Evolutionary conservation across 2,797 vertebrate species (phyloP).

Genomic region (Syngnathus acus): DNA sequence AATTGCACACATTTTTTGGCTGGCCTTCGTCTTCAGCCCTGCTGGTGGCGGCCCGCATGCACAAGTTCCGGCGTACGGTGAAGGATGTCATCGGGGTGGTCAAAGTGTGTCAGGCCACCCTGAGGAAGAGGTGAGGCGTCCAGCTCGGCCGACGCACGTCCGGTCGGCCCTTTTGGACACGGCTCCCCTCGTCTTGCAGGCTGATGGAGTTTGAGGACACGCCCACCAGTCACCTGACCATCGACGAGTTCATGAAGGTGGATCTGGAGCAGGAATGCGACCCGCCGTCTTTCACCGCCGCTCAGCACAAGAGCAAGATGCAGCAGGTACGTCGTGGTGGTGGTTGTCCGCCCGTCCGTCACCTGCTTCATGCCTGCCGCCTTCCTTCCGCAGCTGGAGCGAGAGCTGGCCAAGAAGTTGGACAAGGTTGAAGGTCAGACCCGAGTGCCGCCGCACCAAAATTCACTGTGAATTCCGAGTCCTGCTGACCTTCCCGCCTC

Average conservation of each 20-base stretch:
- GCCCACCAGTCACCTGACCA: conserved; percentile 92
- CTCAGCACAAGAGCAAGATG: conserved; percentile 81
- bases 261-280: conserved; percentile 93
- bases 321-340: conserved; percentile 73
- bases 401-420: conserved; percentile 83
- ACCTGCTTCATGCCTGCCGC: background rate
- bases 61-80: conserved; percentile 91
- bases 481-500: background rate
- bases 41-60: conserved; percentile 93
- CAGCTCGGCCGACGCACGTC: background rate
- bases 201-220: conserved; percentile 95
- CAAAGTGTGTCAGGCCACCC: conserved; percentile 94
- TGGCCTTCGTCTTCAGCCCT: conserved; percentile 69
- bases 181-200: conserved; percentile 53
- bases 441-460: background rate
- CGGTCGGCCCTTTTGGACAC: background rate
- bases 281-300: conserved; percentile 88
- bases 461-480: background rate
- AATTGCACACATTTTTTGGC: no score
- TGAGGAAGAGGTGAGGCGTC: conserved; percentile 85
- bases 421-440: conserved; percentile 88
- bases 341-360: no score
- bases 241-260: conserved; percentile 94
- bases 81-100: conserved; percentile 95
- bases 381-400: conserved; percentile 77